These are phyloP conservation scores for Sparus aurata DNA, from an alignment of 2,797 vertebrate genomes.

Conservation along the genomic window DNA sequence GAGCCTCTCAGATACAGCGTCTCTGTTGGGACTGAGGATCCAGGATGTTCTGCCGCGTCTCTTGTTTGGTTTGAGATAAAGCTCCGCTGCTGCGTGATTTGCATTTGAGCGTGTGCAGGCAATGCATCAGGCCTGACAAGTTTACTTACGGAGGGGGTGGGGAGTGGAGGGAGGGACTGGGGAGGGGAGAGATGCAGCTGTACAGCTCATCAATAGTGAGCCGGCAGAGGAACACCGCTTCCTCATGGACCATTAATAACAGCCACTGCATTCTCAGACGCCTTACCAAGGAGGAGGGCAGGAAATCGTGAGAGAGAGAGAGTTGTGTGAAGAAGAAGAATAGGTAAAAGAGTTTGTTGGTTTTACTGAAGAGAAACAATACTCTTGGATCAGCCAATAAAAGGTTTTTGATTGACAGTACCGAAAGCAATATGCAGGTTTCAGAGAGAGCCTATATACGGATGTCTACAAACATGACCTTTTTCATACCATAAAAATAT, in stretches of 20 bases:
- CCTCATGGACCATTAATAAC: slow-evolving; percentile 71
- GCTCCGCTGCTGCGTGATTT: slow-evolving; percentile 66
- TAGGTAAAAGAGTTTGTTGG: neutral
- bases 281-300: slow-evolving; percentile 8
- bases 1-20: slow-evolving; percentile 50
- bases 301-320: neutral
- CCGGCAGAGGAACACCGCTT: slow-evolving; percentile 41
- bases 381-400: neutral
- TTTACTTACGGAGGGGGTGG: slow-evolving; percentile 59
- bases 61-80: slow-evolving; percentile 76
- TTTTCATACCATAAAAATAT: neutral
- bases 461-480: neutral
- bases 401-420: slow-evolving; percentile 3
- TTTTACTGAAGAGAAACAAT: slow-evolving; percentile 20
- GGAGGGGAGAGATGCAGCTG: slow-evolving; percentile 7
- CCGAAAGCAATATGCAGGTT: neutral
- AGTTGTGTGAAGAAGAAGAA: neutral
- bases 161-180: neutral
- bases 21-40: slow-evolving; percentile 58
- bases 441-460: slow-evolving; percentile 9
- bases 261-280: slow-evolving; percentile 30
- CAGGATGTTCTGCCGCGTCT: slow-evolving; percentile 61
- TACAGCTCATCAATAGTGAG: slow-evolving; percentile 74
- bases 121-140: slow-evolving; percentile 78
- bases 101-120: slow-evolving; percentile 65